phyloP scores from a whole-genome alignment of 2,797 vertebrate genomes.

The Micrastur ruficollis region DNA sequence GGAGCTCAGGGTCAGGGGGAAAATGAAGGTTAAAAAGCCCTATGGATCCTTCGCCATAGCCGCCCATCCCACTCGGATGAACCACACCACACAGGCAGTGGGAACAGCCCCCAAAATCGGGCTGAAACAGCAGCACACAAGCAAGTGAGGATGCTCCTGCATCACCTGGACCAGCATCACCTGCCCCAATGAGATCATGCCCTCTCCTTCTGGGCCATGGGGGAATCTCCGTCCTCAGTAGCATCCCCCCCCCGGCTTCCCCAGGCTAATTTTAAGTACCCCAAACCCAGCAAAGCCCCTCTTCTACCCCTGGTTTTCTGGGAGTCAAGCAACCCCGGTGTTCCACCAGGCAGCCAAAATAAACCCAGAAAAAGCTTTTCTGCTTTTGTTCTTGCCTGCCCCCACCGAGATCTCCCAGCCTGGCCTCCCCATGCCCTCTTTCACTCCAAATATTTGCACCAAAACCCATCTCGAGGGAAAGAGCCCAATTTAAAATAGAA shows the following conservation, averaged over 20 bases:
- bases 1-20: neutral
- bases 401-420: neutral
- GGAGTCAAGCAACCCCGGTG: neutral
- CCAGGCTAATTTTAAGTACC: neutral
- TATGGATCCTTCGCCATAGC: neutral
- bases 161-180: neutral
- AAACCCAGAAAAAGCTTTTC: neutral
- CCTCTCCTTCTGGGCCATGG: neutral
- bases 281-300: neutral
- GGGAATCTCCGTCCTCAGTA: neutral
- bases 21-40: neutral
- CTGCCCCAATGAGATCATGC: neutral
- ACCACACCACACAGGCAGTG: accelerated
- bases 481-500: neutral
- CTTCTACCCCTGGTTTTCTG: neutral
- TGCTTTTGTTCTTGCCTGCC: neutral
- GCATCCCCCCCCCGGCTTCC: neutral
- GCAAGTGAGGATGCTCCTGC: accelerated
- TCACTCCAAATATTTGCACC: constrained; percentile 54
- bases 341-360: neutral
- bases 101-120: neutral
- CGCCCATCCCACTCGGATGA: accelerated
- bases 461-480: neutral
- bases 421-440: neutral
- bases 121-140: accelerated